Evolutionary conservation across 1,140 invertebrate species (phyloP), one percentile per base, ranked within the genome.

Genomic region (Panagrolaimus sp.): DNA sequence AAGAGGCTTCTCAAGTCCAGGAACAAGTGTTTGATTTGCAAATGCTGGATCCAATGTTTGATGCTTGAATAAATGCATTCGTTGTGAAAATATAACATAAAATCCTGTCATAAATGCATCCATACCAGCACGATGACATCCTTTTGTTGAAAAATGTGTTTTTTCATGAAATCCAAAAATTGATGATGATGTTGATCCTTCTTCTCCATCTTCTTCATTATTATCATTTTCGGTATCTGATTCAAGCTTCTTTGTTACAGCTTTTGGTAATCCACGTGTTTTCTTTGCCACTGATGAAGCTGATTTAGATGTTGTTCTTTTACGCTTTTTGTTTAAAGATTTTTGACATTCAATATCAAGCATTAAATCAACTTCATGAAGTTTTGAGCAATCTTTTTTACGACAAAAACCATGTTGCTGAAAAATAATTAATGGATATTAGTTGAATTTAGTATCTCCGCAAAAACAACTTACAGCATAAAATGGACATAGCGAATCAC

Each of bases 41-140:
- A 57, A 57, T 11, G 13, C 5, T 27, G 51, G 51, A 57, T 57
- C 51, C 20, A 57, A 27, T 11, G 14, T 25, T 27, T 16, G 13
- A 11, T 57, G 69, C 14, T 31, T 20, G 5, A 48, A 65, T 14
- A 70, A 27, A 20, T 38, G 20, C 44, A 69, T 64, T 43, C 68
- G 9, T 31, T 70, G 45, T 9, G 23, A 9, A 23, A 53, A 69
- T 9, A 70, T 66, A 11, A 70, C 67, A 9, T 42, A 20, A 42
- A 68, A 70, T 16, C 68, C 68, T 0, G 68, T 70, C 68, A 70
- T 70, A 43, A 70, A 70, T 2, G 68, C 68, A 25, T 70, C 68
- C 45, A 70, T 63, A 4, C 68, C 68, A 11, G 68, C 68, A 9
- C 68, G 68, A 57, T 70, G 68, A 25, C 47, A 70, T 1, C 68